Percentiles rank a stretch among this genome's conserved stretches.
These are phyloP conservation scores for Elephas maximus DNA, from an alignment of 2,113 vertebrate species.

Conservation along the genomic window DNA sequence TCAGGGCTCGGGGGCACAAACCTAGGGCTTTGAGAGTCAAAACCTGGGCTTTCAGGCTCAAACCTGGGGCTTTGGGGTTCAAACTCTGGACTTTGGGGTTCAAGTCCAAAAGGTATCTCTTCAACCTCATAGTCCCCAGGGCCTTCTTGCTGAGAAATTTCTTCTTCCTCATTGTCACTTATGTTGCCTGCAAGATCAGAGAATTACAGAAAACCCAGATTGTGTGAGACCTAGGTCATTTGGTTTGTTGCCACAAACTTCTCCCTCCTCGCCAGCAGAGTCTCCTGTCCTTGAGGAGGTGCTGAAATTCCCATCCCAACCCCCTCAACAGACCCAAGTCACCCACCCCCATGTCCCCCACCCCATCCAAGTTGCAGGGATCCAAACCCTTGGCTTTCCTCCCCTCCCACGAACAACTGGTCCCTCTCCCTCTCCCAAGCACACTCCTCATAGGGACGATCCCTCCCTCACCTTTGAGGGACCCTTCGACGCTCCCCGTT, in stretches of 20 bases:
- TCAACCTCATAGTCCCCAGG: conserved; percentile 82
- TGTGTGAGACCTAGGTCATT: conserved; percentile 51
- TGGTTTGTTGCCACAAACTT: neutral
- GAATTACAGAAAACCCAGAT: conserved; percentile 79
- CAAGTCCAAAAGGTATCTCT: conserved; percentile 85
- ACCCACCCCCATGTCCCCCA: neutral
- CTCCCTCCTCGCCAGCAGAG: conserved; percentile 34
- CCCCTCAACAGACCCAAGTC: neutral
- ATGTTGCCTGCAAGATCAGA: conserved; percentile 80
- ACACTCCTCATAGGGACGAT: conserved; percentile 1
- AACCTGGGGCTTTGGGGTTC: conserved; percentile 84
- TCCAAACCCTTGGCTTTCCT: neutral
- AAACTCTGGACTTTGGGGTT: conserved; percentile 81
- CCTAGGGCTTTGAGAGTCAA: conserved; percentile 76
- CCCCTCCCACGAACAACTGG: neutral
- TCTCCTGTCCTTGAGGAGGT: conserved; percentile 67
- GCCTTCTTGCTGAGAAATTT: conserved; percentile 79
- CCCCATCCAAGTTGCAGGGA: conserved; percentile 9
- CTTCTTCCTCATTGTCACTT: conserved; percentile 80
- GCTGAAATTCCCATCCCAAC: conserved; percentile 68
- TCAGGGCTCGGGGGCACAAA: conserved; percentile 74
- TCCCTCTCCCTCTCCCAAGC: conserved; percentile 21
- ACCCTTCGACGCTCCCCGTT: conserved; percentile 74
- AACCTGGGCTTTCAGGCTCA: conserved; percentile 84
- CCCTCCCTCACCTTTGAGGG: conserved; percentile 81